Percentiles rank a stretch among this genome's conserved stretches.
phyloP scores from a whole-genome alignment of 2,797 vertebrate species.

The Atherinosoma microstoma region DNA sequence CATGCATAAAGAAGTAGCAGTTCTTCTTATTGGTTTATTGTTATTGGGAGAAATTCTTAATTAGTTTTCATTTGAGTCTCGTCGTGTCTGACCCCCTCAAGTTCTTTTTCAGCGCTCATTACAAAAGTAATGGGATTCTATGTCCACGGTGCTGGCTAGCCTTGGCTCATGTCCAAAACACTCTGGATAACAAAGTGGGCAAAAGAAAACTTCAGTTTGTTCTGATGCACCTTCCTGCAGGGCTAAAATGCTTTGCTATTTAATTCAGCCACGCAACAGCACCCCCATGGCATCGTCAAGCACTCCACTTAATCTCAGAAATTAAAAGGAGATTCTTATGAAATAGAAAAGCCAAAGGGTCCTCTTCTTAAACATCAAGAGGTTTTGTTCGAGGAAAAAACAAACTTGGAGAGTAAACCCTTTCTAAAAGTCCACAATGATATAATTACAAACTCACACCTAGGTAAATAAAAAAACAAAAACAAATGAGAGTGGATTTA shows the following conservation, averaged over 20 bases:
- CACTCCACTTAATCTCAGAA: conserved; percentile 51
- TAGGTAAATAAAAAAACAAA: not conserved
- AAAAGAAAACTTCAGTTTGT: conserved; percentile 50
- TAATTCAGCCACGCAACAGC: conserved; percentile 64
- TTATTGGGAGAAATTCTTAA: conserved; percentile 64
- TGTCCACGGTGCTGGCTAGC: conserved; percentile 27
- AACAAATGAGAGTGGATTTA: not conserved
- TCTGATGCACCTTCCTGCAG: conserved; percentile 57
- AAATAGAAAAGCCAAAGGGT: conserved; percentile 33
- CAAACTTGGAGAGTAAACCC: not conserved
- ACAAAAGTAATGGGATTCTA: conserved; percentile 57
- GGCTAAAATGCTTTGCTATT: conserved; percentile 52
- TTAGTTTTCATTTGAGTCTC: conserved; percentile 61
- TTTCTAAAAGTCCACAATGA: not conserved
- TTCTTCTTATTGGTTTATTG: conserved; percentile 55
- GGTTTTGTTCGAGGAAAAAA: conserved; percentile 15
- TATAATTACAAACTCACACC: not conserved
- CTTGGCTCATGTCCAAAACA: conserved; percentile 52
- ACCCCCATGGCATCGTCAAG: conserved; percentile 46
- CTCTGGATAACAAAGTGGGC: conserved; percentile 57
- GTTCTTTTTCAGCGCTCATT: conserved; percentile 49
- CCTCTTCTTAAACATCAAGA: not conserved
- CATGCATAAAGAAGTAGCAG: conserved; percentile 42
- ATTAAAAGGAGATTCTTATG: conserved; percentile 18
- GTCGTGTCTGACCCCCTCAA: conserved; percentile 51